Percentiles rank a stretch among this genome's conserved stretches.
These are phyloP conservation scores for Psettodes erumei DNA, from an alignment of 2,113 vertebrate genomes.

Conservation along the genomic window DNA sequence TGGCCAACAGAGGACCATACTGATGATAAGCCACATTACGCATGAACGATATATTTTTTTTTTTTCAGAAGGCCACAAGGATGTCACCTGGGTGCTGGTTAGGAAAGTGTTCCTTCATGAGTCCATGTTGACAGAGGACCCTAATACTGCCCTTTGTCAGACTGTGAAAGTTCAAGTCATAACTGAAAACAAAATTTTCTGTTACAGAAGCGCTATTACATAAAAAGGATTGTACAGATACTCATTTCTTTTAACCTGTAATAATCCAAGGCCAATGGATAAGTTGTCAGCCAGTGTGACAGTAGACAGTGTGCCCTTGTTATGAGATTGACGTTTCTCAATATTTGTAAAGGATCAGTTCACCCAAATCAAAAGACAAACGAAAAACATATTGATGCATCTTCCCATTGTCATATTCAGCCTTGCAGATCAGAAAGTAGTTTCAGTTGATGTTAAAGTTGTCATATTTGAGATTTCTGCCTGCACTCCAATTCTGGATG, in stretches of 20 bases:
- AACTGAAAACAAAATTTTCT: constrained; percentile 6
- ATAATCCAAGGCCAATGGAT: constrained; percentile 40
- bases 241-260: constrained; percentile 16
- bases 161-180: constrained; percentile 39
- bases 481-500: neutral
- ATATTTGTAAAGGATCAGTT: constrained; percentile 8
- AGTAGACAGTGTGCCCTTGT: constrained; percentile 25
- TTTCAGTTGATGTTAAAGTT: neutral
- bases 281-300: constrained; percentile 30
- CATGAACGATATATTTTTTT: constrained; percentile 31
- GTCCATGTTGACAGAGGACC: constrained; percentile 29
- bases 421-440: neutral
- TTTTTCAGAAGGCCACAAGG: constrained; percentile 66
- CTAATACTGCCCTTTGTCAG: constrained; percentile 19
- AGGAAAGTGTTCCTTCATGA: constrained; percentile 37
- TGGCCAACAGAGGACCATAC: constrained; percentile 35
- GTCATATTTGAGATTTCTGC: neutral
- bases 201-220: constrained; percentile 21
- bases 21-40: constrained; percentile 57
- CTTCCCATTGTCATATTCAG: neutral
- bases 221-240: constrained; percentile 27
- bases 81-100: constrained; percentile 68
- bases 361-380: neutral
- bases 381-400: neutral
- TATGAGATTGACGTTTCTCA: constrained; percentile 25